These are phyloP conservation scores for Acrocephalus arundinaceus DNA, from an alignment of 2,113 vertebrate species.

Conservation along the genomic window DNA sequence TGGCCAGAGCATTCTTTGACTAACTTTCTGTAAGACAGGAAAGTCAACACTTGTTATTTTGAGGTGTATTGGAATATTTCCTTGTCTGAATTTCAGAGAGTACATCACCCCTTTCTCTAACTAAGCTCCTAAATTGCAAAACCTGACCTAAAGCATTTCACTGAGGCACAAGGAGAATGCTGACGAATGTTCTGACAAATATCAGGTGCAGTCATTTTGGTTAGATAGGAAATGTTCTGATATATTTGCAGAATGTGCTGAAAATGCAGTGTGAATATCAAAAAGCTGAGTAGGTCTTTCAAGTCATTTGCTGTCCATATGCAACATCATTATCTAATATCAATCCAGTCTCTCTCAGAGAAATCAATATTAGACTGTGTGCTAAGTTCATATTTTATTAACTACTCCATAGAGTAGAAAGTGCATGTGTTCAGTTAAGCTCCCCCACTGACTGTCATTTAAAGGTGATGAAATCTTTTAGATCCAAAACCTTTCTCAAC, in stretches of 20 bases:
- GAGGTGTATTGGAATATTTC: background rate
- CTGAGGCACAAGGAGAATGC: background rate
- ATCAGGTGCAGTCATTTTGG: background rate
- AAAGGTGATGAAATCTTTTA: slow-evolving; percentile 18
- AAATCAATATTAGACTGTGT: slow-evolving; percentile 58
- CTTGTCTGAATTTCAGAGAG: background rate
- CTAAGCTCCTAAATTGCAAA: background rate
- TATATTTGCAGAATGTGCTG: background rate
- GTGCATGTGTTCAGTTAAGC: slow-evolving; percentile 11
- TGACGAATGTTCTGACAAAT: background rate
- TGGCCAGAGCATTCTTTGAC: background rate
- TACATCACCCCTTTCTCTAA: background rate
- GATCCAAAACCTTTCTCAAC: background rate
- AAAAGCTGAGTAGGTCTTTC: slow-evolving; percentile 28
- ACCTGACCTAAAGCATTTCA: background rate
- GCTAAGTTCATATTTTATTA: slow-evolving; percentile 61
- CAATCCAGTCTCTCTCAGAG: slow-evolving; percentile 15
- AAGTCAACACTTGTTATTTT: background rate
- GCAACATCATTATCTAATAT: slow-evolving; percentile 44
- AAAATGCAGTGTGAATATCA: background rate
- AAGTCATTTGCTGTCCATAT: slow-evolving; percentile 43
- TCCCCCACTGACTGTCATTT: slow-evolving; percentile 17
- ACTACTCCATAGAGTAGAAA: background rate
- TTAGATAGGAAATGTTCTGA: background rate
- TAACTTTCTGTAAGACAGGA: background rate